Conservation (phyloP, 2,113 vertebrate species). For the Brachyhypopomus gauderio region DNA sequence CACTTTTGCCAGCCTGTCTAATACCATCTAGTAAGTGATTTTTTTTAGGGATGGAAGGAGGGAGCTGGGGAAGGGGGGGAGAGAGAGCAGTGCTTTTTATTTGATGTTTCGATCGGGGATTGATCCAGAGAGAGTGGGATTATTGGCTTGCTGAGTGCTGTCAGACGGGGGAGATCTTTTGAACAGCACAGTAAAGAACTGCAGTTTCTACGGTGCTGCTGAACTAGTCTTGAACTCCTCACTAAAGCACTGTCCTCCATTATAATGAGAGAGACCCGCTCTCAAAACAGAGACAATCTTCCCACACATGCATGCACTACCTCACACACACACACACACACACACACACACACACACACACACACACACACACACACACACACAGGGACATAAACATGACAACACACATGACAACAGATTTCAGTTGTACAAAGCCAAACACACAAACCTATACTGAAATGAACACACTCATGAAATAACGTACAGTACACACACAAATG, state of each 20-base stretch:
- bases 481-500: neutral
- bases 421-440: neutral
- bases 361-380: neutral
- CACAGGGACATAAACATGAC: too few relatives aligned
- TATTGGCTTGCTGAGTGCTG: conserved; percentile 98
- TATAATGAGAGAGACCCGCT: conserved; percentile 80
- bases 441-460: neutral
- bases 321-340: neutral
- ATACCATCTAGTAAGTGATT: conserved; percentile 89
- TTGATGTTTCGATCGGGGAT: conserved; percentile 99
- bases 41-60: conserved; percentile 65
- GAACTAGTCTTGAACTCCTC: conserved; percentile 97
- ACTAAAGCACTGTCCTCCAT: conserved; percentile 85
- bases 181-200: conserved; percentile 96
- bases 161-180: conserved; percentile 99
- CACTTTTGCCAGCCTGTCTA: conserved; percentile 82
- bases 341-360: neutral
- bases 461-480: neutral
- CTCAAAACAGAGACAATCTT: conserved; percentile 67
- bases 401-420: too few relatives aligned
- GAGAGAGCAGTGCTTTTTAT: conserved; percentile 87
- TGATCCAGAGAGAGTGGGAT: conserved; percentile 99
- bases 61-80: conserved; percentile 48
- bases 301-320: conserved; percentile 69
- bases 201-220: conserved; percentile 84